Percentiles rank a stretch among this genome's conserved stretches.
These are phyloP conservation scores for Muscicapa striata DNA, from an alignment of 2,797 vertebrate genomes.

Conservation along the genomic window DNA sequence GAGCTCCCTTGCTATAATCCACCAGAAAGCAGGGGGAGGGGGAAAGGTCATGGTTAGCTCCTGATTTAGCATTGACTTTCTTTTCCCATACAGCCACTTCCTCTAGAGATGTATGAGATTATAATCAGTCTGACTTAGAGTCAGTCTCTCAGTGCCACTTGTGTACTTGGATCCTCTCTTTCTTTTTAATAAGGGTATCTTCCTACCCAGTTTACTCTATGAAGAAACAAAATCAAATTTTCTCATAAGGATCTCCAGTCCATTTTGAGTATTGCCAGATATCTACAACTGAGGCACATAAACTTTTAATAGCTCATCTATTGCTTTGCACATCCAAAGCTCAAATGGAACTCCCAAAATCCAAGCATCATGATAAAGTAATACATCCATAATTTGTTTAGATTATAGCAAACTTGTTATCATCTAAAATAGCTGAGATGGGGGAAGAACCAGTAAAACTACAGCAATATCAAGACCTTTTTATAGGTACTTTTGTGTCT, in stretches of 20 bases:
- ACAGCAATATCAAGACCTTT: neutral
- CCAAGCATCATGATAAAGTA: neutral
- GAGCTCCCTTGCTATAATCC: neutral
- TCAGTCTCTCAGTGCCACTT: neutral
- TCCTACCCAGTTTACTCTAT: neutral
- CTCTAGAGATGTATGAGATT: neutral
- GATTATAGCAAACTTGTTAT: neutral
- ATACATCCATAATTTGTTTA: neutral
- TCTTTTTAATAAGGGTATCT: neutral
- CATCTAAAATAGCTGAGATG: neutral
- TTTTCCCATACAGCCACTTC: neutral
- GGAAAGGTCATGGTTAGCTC: neutral
- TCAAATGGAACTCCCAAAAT: constrained; percentile 29
- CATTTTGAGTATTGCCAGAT: neutral
- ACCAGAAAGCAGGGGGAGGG: neutral
- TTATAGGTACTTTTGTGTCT: neutral
- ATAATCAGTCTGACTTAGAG: neutral
- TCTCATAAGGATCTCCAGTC: neutral
- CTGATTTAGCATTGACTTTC: neutral
- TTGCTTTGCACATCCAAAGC: neutral
- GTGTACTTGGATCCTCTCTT: accelerated
- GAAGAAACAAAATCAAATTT: neutral
- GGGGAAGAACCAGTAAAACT: neutral
- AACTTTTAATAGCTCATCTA: neutral
- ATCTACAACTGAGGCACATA: neutral